These are phyloP conservation scores for Tachystola acroxantha DNA, from an alignment of 2,888 invertebrate genomes.

Conservation along the genomic window DNA sequence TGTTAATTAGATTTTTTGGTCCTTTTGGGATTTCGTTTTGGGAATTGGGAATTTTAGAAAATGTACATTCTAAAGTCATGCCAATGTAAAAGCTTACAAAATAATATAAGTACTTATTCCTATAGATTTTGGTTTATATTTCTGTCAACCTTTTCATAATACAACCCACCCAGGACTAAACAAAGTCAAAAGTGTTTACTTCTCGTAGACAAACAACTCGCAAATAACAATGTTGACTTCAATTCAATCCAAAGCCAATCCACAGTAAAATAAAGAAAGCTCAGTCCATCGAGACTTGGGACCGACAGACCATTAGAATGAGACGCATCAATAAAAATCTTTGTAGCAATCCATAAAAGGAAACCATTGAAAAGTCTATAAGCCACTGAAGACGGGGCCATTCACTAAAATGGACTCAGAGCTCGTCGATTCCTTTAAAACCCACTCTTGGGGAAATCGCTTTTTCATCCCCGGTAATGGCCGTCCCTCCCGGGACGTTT, in stretches of 20 bases:
- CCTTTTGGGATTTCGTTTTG: too few relatives aligned
- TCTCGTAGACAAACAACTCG: too few relatives aligned
- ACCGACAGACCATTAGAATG: constrained; percentile 22
- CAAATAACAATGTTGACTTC: neutral
- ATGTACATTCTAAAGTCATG: too few relatives aligned
- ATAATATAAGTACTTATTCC: too few relatives aligned
- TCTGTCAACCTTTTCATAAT: too few relatives aligned
- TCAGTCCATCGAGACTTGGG: constrained; percentile 1
- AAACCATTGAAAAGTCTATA: constrained; percentile 51
- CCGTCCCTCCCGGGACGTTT: constrained; percentile 63
- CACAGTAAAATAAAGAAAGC: constrained; percentile 6
- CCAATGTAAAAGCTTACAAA: too few relatives aligned
- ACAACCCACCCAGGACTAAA: too few relatives aligned
- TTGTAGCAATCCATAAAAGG: constrained; percentile 46
- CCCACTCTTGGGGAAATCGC: constrained; percentile 64
- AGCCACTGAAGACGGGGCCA: constrained; percentile 39
- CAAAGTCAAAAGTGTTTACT: too few relatives aligned
- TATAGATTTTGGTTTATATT: too few relatives aligned
- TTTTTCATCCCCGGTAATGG: constrained; percentile 73
- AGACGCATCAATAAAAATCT: constrained; percentile 45
- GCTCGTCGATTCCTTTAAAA: constrained; percentile 65
- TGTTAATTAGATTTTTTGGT: constrained; percentile 44
- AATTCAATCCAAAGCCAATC: neutral
- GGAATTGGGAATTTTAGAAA: too few relatives aligned
- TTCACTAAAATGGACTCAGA: constrained; percentile 51